Conservation (phyloP, 2,113 vertebrate species). For the Caranx melampygus region DNA sequence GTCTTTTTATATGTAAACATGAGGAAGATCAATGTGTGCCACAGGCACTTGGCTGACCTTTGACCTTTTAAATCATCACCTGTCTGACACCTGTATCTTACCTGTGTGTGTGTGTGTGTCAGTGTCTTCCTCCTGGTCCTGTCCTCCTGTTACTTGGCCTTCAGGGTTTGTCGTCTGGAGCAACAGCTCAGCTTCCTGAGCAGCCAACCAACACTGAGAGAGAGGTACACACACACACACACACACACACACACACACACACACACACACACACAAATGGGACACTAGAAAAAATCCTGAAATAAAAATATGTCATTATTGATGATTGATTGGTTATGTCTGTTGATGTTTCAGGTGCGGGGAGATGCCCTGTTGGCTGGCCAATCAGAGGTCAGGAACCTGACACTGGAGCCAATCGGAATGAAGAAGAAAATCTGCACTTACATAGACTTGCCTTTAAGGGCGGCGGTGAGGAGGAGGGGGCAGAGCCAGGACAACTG, state of each 20-base stretch:
- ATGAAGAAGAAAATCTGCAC: constrained; percentile 24
- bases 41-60: too few species aligned
- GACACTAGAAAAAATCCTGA: too few species aligned
- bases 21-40: too few species aligned
- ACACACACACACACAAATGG: background rate
- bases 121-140: constrained; percentile 68
- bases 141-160: constrained; percentile 74
- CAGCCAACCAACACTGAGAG: constrained; percentile 57
- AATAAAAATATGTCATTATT: too few species aligned
- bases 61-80: too few species aligned
- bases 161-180: constrained; percentile 76
- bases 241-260: background rate
- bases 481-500: background rate
- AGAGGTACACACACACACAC: constrained; percentile 47
- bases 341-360: constrained; percentile 57
- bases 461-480: background rate
- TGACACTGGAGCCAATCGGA: constrained; percentile 38
- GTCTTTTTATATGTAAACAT: too few species aligned
- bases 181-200: constrained; percentile 77
- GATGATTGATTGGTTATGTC: background rate
- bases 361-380: constrained; percentile 70
- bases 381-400: constrained; percentile 72
- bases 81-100: too few species aligned
- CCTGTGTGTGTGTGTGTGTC: constrained; percentile 6
- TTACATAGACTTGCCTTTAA: constrained; percentile 38